A percentile compares a stretch with the other conserved stretches of the same genome.
Evolutionary conservation across 2,888 invertebrate genomes (phyloP).

Genomic region (Alloscopus bannaensis): DNA sequence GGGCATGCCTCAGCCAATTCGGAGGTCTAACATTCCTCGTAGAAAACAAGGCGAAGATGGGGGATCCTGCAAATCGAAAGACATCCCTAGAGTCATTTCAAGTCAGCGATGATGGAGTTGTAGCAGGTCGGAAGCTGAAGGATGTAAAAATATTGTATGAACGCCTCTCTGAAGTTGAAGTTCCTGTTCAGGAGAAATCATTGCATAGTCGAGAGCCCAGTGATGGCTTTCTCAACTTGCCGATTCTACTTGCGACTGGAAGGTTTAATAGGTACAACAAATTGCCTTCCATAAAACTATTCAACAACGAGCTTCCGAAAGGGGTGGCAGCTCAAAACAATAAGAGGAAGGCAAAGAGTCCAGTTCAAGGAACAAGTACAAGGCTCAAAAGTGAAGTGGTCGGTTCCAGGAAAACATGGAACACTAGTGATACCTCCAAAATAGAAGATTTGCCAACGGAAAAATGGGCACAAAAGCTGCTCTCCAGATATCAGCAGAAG

Average conservation of each 20-base stretch:
- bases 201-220: constrained; percentile 37
- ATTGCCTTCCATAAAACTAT: constrained; percentile 22
- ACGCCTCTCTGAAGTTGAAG: constrained; percentile 30
- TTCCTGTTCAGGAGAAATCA: not conserved
- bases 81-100: constrained; percentile 34
- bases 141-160: constrained; percentile 44
- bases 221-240: constrained; percentile 43
- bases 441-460: constrained; percentile 34
- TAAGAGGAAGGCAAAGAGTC: too few species aligned
- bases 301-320: not conserved
- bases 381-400: too few species aligned
- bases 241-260: constrained; percentile 36
- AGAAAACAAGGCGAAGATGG: not conserved
- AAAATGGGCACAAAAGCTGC: constrained; percentile 32
- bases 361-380: too few species aligned
- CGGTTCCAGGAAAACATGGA: not conserved
- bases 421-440: too few species aligned
- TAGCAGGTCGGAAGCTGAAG: not conserved
- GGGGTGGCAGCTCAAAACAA: too few species aligned
- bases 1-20: constrained; percentile 1
- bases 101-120: constrained; percentile 23
- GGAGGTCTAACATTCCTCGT: not conserved
- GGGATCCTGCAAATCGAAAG: constrained; percentile 5
- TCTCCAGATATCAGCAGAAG: not conserved
- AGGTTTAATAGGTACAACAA: constrained; percentile 42